Evolutionary conservation across 2,797 vertebrate genomes (phyloP), one percentile per base, ranked within the genome.

Genomic region (Arrhamphus sclerolepis): DNA sequence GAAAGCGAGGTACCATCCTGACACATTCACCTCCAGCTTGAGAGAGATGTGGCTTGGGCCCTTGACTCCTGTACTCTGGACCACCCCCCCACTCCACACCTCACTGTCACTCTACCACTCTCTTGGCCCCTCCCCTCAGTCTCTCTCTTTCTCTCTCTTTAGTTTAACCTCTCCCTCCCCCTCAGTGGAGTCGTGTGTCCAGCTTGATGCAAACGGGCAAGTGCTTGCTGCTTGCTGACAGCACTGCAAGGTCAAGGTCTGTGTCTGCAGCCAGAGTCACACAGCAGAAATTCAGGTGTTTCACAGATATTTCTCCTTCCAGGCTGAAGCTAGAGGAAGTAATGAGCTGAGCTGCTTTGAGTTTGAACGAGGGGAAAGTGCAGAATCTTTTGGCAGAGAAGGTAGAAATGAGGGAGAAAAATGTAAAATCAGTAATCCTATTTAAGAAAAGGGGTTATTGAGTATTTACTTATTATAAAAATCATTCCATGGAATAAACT

Each of bases 171-270:
- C 31, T 8, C 29, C 17, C 26, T 66, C 24, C 60, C 63, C 34
- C n/a, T 53, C 18, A 1, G 47, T 8, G 17, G 70, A 66, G 66
- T 56, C 42, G 67, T 62, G 72, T 67, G 79, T 83, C 83, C 78
- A 68, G 63, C 51, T 57, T 50, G 82, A 73, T 73, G 74, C 77
- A 78, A 71, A 47, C 51, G 1, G 3, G 48, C 21, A 22, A 80
- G 66, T 75, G 84, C 34, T 20, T 0, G 72, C 61, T 62, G 59
- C 67, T 55, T 38, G 46, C 70, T 55, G 55, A 79, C 70, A 80
- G 71, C 72, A 24, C 75, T 53, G 90, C 93, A 94, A 94, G 92
- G 92, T 92, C 93, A 90, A 57, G 22, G 82, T 78, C 80, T 86
- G 78, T 56, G 43, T 66, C 71, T 80, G 64, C 56, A 31, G 54